Percentiles rank a stretch among this genome's conserved stretches.
These are phyloP conservation scores for Pseudopodoces humilis DNA, from an alignment of 2,113 vertebrate genomes.

Conservation along the genomic window DNA sequence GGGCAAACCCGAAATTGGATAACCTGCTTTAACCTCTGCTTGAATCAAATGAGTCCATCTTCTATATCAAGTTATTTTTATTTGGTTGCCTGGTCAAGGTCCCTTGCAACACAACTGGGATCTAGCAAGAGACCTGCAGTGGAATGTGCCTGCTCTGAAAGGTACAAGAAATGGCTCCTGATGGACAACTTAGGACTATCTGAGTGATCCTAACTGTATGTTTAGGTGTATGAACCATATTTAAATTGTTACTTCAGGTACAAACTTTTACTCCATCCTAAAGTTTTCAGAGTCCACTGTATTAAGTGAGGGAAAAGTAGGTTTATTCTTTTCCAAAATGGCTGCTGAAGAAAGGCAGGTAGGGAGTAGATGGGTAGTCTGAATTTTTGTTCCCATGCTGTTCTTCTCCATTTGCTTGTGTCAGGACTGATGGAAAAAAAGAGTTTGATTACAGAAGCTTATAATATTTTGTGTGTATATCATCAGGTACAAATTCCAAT, in stretches of 20 bases:
- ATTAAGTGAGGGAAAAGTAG: background rate
- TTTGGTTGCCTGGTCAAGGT: background rate
- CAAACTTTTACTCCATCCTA: background rate
- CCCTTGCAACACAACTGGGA: background rate
- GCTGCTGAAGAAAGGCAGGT: background rate
- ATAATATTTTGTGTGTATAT: background rate
- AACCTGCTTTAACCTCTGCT: background rate
- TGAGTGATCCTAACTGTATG: background rate
- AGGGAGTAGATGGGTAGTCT: background rate
- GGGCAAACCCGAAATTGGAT: constrained; percentile 8
- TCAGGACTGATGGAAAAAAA: background rate
- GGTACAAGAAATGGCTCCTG: background rate
- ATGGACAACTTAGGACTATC: background rate
- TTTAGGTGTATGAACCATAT: background rate
- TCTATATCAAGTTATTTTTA: background rate
- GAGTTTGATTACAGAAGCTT: background rate
- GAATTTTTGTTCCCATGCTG: background rate
- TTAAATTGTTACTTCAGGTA: background rate
- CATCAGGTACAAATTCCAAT: background rate
- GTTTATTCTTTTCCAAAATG: background rate
- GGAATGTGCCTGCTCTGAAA: background rate
- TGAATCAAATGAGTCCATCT: background rate
- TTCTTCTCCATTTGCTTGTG: background rate
- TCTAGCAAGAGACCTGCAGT: background rate
- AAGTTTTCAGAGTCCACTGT: background rate